These are phyloP conservation scores for Cyphomyrmex costatus DNA, from an alignment of 1,140 invertebrate genomes.

Conservation along the genomic window DNA sequence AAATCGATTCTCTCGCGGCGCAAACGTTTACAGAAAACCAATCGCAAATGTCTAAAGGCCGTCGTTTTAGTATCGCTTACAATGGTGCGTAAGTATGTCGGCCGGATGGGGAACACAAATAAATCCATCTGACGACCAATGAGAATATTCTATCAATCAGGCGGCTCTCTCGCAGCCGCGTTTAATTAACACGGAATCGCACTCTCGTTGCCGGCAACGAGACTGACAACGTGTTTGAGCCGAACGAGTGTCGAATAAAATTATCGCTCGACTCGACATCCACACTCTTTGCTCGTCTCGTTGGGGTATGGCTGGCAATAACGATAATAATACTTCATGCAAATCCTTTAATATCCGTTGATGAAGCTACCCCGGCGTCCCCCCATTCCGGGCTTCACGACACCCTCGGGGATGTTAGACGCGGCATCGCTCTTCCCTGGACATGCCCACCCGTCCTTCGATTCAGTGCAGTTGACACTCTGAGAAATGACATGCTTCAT, in stretches of 20 bases:
- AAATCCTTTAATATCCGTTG: conserved; percentile 87
- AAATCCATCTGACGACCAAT: conserved; percentile 57
- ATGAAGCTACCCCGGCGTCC: conserved; percentile 81
- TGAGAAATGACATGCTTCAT: conserved; percentile 86
- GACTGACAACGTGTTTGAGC: conserved; percentile 70
- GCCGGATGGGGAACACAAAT: conserved; percentile 39
- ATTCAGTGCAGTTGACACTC: conserved; percentile 86
- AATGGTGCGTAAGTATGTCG: conserved; percentile 26
- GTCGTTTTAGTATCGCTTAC: not conserved
- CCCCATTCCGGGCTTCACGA: conserved; percentile 77
- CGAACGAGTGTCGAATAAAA: conserved; percentile 74
- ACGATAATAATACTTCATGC: conserved; percentile 86
- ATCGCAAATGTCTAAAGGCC: not conserved
- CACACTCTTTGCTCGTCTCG: conserved; percentile 50
- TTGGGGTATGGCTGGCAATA: conserved; percentile 79
- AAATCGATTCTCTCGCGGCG: not conserved
- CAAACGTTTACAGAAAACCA: not conserved
- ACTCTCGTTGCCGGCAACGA: conserved; percentile 66
- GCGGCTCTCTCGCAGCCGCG: conserved; percentile 38
- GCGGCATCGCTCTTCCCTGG: conserved; percentile 74
- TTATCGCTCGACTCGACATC: conserved; percentile 69
- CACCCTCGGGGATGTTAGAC: conserved; percentile 83
- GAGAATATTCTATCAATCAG: conserved; percentile 62
- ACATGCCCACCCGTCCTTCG: conserved; percentile 81
- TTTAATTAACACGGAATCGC: conserved; percentile 74